Evolutionary conservation across 2,888 invertebrate species (phyloP), one percentile per base, ranked within the genome.

Genomic region (Pandemis corylana): DNA sequence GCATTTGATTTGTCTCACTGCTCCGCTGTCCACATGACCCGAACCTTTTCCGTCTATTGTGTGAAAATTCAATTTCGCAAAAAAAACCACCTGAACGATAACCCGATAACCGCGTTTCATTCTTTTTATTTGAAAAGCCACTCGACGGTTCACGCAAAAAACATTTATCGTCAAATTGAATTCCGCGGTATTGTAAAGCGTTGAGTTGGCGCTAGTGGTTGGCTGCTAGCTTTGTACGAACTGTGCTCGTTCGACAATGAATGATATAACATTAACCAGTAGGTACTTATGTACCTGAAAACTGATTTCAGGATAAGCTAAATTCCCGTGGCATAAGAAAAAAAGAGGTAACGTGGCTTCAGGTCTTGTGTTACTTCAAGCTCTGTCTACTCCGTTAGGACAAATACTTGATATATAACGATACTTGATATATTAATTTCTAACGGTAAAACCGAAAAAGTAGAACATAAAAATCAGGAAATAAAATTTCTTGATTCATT

Each of bases 91-190:
- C 77, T 71, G 79, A 79, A 77, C 67, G 71, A 73, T 76, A 71
- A 70, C 75, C 68, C 65, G 76, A 69, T 64, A 76, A 73, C 71
- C 62, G 65, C 56, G 61, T 77, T 80, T 80, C 81, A 81, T 83
- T 84, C 84, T 79, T 83, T 85, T 84, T 80, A 80, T 81, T 82
- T 78, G 77, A 76, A 81, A 79, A 72, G 66, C 76, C 79, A 77
- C 77, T 75, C 75, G 75, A 76, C 76, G 77, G 68, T 77, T 72
- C 67, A 73, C 76, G 73, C 78, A 78, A 83, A 82, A 84, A 79
- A 81, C 78, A 81, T 84, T 83, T 84, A 83, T 82, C 82, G 79
- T 81, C 83, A 83, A 86, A 86, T 84, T 85, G 85, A 82, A 82
- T 84, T 83, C 42, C 61, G 42, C 53, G 65, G 66, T 63, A 46